Conservation (phyloP, 1,140 invertebrate species). For the Leptopilina boulardi region DNA sequence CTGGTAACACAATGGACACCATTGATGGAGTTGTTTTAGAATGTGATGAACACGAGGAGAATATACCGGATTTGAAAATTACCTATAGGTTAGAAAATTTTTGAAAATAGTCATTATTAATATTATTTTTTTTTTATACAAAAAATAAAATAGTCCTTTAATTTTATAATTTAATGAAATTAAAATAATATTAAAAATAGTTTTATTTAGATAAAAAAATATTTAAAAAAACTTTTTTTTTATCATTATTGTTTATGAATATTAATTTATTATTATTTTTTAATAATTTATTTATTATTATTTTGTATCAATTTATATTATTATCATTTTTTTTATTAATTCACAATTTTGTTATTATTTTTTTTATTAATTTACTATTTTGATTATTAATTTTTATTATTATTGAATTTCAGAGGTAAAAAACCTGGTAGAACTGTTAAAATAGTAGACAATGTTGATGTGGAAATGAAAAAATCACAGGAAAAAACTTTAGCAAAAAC, state of each 20-base stretch:
- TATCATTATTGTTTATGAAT: too few relatives aligned
- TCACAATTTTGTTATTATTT: too few relatives aligned
- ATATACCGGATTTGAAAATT: conserved; percentile 65
- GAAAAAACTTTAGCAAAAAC: conserved; percentile 68
- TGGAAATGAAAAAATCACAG: conserved; percentile 59
- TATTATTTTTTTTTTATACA: too few relatives aligned
- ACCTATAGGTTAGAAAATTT: conserved; percentile 70
- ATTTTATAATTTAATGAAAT: too few relatives aligned
- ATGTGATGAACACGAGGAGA: conserved; percentile 75
- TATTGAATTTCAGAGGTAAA: conserved; percentile 67
- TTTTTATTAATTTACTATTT: background rate
- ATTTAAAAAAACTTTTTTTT: too few relatives aligned
- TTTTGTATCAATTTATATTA: too few relatives aligned
- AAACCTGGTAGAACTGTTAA: conserved; percentile 69
- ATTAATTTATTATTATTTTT: too few relatives aligned
- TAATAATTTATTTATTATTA: too few relatives aligned
- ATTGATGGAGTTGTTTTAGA: conserved; percentile 78
- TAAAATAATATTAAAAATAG: too few relatives aligned
- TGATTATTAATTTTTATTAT: conserved; percentile 61
- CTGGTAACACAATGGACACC: conserved; percentile 79
- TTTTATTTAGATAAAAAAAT: too few relatives aligned
- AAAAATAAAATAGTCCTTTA: too few relatives aligned
- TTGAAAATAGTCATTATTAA: conserved; percentile 14
- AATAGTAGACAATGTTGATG: conserved; percentile 63
- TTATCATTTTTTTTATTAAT: too few relatives aligned